Conservation (phyloP, 1,140 invertebrate species). For the Cotesia glomerata region DNA sequence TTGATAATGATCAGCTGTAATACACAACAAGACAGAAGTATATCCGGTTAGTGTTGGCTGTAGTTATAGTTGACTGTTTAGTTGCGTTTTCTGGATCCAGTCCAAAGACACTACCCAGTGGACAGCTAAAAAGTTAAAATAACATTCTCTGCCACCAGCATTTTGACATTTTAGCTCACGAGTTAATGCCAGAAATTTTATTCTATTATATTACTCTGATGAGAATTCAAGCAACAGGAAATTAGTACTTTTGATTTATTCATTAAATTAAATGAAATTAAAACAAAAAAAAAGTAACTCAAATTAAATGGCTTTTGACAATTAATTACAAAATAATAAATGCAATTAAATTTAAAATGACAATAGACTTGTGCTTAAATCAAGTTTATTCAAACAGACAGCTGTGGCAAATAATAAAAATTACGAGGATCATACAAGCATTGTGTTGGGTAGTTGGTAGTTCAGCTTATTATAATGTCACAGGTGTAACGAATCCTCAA, state of each 20-base stretch:
- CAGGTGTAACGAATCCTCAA: slow-evolving; percentile 27
- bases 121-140: slow-evolving; percentile 37
- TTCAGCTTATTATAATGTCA: slow-evolving; percentile 2
- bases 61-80: neutral
- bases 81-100: slow-evolving; percentile 25
- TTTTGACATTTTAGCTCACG: slow-evolving; percentile 23
- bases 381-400: neutral
- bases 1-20: slow-evolving; percentile 24
- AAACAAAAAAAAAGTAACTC: too few species aligned
- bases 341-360: neutral
- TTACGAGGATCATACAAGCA: slow-evolving; percentile 8
- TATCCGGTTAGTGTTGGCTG: slow-evolving; percentile 4
- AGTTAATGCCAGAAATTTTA: neutral
- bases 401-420: slow-evolving; percentile 8
- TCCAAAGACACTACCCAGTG: slow-evolving; percentile 23
- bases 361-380: neutral
- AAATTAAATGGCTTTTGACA: too few species aligned
- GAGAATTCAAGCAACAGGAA: neutral
- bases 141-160: slow-evolving; percentile 25
- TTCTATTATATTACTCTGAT: neutral
- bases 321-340: too few species aligned
- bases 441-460: neutral
- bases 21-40: neutral
- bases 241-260: neutral
- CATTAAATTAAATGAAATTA: neutral